Percentiles rank a stretch among this genome's conserved stretches.
These are phyloP conservation scores for Aphelocoma californica DNA, from an alignment of 2,797 vertebrate genomes.

Conservation along the genomic window DNA sequence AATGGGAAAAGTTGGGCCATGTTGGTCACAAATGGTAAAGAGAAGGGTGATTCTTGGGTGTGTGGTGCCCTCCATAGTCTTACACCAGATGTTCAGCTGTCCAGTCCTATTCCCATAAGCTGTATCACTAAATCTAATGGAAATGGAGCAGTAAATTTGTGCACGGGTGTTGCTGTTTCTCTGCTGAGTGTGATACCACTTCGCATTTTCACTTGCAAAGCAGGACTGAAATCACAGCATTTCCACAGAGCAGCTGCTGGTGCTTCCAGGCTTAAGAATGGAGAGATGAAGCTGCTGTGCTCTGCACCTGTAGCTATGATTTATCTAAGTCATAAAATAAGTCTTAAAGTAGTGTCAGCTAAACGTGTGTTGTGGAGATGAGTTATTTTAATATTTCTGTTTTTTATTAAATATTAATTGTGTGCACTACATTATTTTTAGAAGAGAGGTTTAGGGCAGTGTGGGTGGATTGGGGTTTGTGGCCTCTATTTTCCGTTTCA, in stretches of 20 bases:
- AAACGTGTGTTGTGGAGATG: neutral
- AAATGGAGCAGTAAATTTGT: neutral
- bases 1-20: neutral
- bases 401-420: neutral
- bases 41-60: neutral
- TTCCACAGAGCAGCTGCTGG: neutral
- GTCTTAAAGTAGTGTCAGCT: neutral
- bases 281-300: neutral
- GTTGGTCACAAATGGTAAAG: neutral
- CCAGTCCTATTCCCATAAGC: neutral
- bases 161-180: neutral
- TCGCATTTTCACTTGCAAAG: neutral
- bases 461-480: neutral
- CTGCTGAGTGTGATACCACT: neutral
- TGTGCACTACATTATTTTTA: neutral
- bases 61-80: neutral
- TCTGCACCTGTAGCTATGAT: neutral
- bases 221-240: neutral
- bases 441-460: fast-evolving
- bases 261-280: neutral
- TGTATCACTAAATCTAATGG: neutral
- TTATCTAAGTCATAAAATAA: neutral
- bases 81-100: neutral
- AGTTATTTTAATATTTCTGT: neutral
- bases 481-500: neutral